Evolutionary conservation across 1,140 invertebrate species (phyloP).

Genomic region (Nasonia giraulti): DNA sequence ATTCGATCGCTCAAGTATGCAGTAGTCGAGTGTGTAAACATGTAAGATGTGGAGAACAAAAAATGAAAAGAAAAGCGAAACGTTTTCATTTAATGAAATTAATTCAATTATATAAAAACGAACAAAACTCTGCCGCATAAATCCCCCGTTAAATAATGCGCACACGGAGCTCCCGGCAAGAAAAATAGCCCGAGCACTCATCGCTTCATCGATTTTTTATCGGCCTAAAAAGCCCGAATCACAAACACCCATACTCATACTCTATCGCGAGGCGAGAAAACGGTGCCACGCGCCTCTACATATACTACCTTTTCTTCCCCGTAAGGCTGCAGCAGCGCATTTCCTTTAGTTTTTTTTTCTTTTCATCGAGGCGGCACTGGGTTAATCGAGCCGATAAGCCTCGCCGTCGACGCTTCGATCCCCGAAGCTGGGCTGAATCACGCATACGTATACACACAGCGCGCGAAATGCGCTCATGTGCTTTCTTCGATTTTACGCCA

Average conservation of each 20-base stretch:
- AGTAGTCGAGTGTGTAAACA: too few relatives aligned
- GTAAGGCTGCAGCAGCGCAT: not conserved
- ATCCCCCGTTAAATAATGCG: too few relatives aligned
- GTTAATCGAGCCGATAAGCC: slow-evolving; percentile 44
- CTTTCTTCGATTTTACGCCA: slow-evolving; percentile 38
- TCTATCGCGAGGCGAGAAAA: not conserved
- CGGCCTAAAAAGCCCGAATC: not conserved
- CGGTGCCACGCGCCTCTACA: slow-evolving; percentile 4
- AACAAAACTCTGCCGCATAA: too few relatives aligned
- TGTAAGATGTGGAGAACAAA: too few relatives aligned
- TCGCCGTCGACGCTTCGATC: slow-evolving; percentile 23
- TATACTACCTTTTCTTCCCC: not conserved
- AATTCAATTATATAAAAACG: too few relatives aligned
- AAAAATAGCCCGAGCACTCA: too few relatives aligned
- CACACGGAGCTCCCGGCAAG: too few relatives aligned
- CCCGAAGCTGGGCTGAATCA: not conserved
- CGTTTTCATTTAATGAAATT: too few relatives aligned
- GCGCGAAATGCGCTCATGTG: not conserved
- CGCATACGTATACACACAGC: not conserved
- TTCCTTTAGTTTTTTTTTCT: slow-evolving; percentile 10
- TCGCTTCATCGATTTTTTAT: not conserved
- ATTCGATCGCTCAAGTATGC: too few relatives aligned
- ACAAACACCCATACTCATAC: not conserved
- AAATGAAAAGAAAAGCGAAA: too few relatives aligned
- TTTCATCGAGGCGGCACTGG: slow-evolving; percentile 39